Conservation (phyloP, 1,140 invertebrate genomes). For the Sycophaga agraensis region DNA sequence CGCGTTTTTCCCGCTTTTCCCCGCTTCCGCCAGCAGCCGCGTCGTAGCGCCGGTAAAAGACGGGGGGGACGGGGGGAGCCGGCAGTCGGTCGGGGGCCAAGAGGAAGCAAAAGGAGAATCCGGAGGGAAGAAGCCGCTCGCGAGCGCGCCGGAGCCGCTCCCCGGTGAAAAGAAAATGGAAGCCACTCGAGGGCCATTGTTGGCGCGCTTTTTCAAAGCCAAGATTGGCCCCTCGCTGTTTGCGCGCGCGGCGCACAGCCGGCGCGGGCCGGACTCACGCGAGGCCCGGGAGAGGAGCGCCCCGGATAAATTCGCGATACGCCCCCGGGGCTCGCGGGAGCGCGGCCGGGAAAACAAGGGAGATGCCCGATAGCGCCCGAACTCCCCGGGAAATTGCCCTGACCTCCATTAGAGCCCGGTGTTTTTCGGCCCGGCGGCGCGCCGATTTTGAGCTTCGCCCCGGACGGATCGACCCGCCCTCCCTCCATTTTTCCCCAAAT, state of each 20-base stretch:
- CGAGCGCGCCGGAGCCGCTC: neutral
- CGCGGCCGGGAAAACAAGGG: too few species aligned
- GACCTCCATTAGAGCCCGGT: constrained; percentile 12
- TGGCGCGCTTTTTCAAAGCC: constrained; percentile 17
- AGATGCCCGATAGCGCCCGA: too few species aligned
- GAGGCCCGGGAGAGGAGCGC: too few species aligned
- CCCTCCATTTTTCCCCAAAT: constrained; percentile 1
- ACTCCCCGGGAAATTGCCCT: constrained; percentile 1
- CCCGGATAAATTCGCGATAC: neutral
- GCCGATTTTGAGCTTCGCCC: neutral
- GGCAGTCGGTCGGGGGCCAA: too few species aligned
- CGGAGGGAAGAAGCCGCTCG: neutral
- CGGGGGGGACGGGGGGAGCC: too few species aligned
- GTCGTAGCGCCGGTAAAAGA: neutral
- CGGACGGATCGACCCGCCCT: too few species aligned
- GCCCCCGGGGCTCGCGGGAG: too few species aligned
- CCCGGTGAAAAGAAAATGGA: constrained; percentile 26
- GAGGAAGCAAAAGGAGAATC: neutral
- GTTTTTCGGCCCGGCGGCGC: neutral
- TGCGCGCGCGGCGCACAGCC: neutral
- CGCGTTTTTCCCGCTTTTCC: neutral
- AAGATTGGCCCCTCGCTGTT: constrained; percentile 2
- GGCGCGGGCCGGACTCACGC: neutral
- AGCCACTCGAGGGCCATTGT: constrained; percentile 27
- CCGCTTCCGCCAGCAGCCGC: neutral